phyloP scores from a whole-genome alignment of 2,797 vertebrate species.

The Dallia pectoralis region DNA sequence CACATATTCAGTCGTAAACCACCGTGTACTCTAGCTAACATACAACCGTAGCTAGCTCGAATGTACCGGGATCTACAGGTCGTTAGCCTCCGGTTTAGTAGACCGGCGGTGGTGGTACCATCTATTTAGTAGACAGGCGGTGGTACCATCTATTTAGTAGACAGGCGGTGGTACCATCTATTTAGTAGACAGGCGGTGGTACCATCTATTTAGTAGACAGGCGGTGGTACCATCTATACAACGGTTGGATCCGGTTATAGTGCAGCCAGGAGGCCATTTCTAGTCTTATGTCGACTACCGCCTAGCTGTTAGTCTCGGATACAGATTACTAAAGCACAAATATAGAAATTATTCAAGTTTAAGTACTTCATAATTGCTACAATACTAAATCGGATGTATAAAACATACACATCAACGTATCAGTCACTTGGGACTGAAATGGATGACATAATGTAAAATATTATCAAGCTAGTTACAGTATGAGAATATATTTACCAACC shows the following conservation, averaged over 20 bases:
- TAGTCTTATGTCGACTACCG: conserved; percentile 50
- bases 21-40: not conserved
- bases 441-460: too few species aligned
- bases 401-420: not conserved
- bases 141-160: conserved; percentile 30
- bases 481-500: not conserved
- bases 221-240: conserved; percentile 46
- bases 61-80: not conserved
- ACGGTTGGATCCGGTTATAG: conserved; percentile 31
- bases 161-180: conserved; percentile 52
- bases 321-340: not conserved
- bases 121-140: conserved; percentile 43
- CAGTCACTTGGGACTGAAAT: not conserved
- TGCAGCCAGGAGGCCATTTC: conserved; percentile 64
- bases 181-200: too few species aligned
- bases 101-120: conserved; percentile 60
- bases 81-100: not conserved
- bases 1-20: not conserved
- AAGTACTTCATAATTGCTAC: not conserved
- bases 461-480: too few species aligned
- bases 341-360: not conserved
- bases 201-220: conserved; percentile 18
- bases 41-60: not conserved
- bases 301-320: not conserved
- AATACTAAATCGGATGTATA: not conserved